Evolutionary conservation across 2,113 vertebrate genomes (phyloP), one percentile per base, ranked within the genome.

Genomic region (Peromyscus maniculatus): DNA sequence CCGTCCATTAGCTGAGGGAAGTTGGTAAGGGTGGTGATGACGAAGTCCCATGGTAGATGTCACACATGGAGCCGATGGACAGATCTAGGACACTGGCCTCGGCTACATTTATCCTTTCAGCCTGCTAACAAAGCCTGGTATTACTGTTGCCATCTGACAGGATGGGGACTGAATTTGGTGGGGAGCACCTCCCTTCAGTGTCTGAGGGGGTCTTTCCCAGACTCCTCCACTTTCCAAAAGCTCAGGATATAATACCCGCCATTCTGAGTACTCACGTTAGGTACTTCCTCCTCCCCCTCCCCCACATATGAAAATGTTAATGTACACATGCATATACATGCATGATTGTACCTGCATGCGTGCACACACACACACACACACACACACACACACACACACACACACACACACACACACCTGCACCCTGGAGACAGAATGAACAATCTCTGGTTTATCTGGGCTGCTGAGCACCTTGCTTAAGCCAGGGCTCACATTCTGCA

Each of bases 41-140:
- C 1, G 22, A 57, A 62, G 5, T 1, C 26, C 31, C n/a, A 9
- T 3, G 62, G 49, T 2, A 0, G 7, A 31, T 1, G 7, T 0
- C 4, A 12, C 11, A 3, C 0, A 1, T 0, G 2, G 55, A 0
- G 1, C 77, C 3, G 15, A 36, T 80, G 62, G 17, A 3, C 0
- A 2, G 55, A 13, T 72, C n/a, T 7, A 33, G n/a, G 46, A 59
- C 28, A 36, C 0, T 22, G 26, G 5, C 43, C 24, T 57, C 19
- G 0, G 17, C 64, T 28, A 26, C 31, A 22, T 7, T 31, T 64
- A 43, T 28, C 69, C 43, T 52, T 36, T 80, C 26, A 8, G 4
- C 15, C 43, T 39, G 2, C 7, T 31, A 36, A 11, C 22, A 17
- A 66, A 84, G 90, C 39, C 64, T 66, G 62, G 24, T 9, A 59